A percentile compares a stretch with the other conserved stretches of the same genome.
Conservation (phyloP, 2,797 vertebrate genomes). For the Aldrovandia affinis region DNA sequence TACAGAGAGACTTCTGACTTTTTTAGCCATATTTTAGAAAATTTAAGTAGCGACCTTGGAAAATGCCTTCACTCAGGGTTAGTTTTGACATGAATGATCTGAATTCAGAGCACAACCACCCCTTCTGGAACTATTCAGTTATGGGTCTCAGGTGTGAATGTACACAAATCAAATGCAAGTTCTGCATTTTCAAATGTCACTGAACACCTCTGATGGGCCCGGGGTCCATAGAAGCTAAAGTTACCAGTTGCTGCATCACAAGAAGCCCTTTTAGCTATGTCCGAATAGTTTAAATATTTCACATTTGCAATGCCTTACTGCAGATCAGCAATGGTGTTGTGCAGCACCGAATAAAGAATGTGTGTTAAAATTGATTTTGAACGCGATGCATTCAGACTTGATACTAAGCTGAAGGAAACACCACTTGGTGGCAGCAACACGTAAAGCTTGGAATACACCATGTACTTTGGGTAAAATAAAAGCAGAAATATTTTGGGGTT, state of each 20-base stretch:
- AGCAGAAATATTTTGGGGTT: neutral
- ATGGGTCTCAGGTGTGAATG: constrained; percentile 13
- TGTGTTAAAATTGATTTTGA: neutral
- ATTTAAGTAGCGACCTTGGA: neutral
- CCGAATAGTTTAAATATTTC: neutral
- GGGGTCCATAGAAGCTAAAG: neutral
- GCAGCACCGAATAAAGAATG: neutral
- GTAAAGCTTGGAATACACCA: neutral
- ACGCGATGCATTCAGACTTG: neutral
- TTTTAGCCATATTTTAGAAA: neutral
- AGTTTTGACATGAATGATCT: neutral
- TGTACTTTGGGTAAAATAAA: neutral
- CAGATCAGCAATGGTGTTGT: neutral
- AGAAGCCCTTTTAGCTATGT: neutral
- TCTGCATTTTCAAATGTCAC: neutral
- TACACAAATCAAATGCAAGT: neutral
- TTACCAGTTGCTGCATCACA: neutral
- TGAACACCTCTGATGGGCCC: neutral
- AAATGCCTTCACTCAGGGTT: neutral
- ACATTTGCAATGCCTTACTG: neutral
- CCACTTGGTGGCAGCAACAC: constrained; percentile 32
- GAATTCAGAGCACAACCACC: neutral
- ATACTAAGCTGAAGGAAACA: neutral
- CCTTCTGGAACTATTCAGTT: neutral
- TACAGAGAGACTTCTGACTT: no score